A percentile compares a stretch with the other conserved stretches of the same genome.
Conservation (phyloP, 2,888 invertebrate species). For the Lasioglossum malachurum region DNA sequence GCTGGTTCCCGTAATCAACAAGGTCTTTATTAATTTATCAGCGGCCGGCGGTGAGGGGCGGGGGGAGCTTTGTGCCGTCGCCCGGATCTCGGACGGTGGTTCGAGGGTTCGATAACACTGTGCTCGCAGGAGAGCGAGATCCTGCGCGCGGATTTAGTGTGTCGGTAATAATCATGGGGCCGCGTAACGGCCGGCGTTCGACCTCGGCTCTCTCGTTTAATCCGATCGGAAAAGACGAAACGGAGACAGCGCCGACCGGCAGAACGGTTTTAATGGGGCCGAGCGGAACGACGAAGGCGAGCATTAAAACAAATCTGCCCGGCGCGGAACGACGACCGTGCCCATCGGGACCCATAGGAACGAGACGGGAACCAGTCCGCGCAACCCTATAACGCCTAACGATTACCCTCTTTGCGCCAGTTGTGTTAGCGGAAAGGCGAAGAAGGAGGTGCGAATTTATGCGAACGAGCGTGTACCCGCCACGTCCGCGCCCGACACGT, state of each 20-base stretch:
- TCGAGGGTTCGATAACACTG: background rate
- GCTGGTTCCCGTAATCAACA: conserved; percentile 45
- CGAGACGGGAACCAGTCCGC: conserved; percentile 32
- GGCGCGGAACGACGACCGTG: conserved; percentile 48
- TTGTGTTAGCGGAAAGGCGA: background rate
- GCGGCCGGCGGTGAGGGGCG: background rate
- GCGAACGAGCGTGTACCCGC: background rate
- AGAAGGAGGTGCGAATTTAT: conserved; percentile 39
- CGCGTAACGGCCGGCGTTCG: background rate
- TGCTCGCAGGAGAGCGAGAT: background rate
- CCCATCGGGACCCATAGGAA: conserved; percentile 25
- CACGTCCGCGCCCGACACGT: background rate
- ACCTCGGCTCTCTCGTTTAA: conserved; percentile 48
- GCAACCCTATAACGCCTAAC: conserved; percentile 14
- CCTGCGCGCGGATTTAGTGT: conserved; percentile 44
- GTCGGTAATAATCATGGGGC: conserved; percentile 53
- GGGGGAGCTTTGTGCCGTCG: conserved; percentile 25
- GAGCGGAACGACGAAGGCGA: conserved; percentile 53
- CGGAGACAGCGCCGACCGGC: conserved; percentile 43
- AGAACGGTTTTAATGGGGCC: conserved; percentile 56
- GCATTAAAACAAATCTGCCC: conserved; percentile 68
- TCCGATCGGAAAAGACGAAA: conserved; percentile 31
- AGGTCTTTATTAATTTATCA: conserved; percentile 62
- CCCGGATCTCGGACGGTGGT: background rate
- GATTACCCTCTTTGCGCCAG: conserved; percentile 36